These are phyloP conservation scores for Diceros bicornis DNA, from an alignment of 2,797 vertebrate species.

Conservation along the genomic window DNA sequence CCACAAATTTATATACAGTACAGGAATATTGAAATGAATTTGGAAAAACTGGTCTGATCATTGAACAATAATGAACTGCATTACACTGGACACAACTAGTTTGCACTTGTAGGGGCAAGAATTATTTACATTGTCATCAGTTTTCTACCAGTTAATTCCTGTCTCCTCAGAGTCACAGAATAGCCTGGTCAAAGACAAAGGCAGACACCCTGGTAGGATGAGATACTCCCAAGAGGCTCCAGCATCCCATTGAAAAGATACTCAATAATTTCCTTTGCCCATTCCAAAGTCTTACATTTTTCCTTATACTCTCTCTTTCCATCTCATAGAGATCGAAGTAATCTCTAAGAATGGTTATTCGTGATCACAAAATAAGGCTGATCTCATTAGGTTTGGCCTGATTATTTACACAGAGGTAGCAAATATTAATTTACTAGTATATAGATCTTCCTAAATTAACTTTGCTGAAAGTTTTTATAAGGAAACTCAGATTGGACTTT, in stretches of 20 bases:
- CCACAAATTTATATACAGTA: not conserved
- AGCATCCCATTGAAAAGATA: not conserved
- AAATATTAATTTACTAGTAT: not conserved
- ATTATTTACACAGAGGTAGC: not conserved
- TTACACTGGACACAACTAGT: not conserved
- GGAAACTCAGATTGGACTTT: not conserved
- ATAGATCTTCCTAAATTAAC: constrained; percentile 10
- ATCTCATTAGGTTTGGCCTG: not conserved
- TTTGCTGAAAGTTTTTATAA: constrained; percentile 56
- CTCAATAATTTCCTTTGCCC: not conserved
- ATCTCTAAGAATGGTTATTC: not conserved
- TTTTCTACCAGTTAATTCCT: constrained; percentile 20
- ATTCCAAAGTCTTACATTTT: not conserved
- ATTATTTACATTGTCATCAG: not conserved
- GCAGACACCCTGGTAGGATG: not conserved
- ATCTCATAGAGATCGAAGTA: not conserved
- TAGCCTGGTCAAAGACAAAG: constrained; percentile 21
- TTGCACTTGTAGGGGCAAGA: constrained; percentile 34
- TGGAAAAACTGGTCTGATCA: constrained; percentile 20
- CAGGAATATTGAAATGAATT: constrained; percentile 22
- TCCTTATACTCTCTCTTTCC: not conserved
- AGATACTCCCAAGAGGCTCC: not conserved
- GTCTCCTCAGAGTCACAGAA: not conserved
- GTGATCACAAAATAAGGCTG: not conserved
- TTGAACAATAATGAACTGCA: not conserved